phyloP scores from a whole-genome alignment of 2,797 vertebrate genomes.

The Myotis pilosus region DNA sequence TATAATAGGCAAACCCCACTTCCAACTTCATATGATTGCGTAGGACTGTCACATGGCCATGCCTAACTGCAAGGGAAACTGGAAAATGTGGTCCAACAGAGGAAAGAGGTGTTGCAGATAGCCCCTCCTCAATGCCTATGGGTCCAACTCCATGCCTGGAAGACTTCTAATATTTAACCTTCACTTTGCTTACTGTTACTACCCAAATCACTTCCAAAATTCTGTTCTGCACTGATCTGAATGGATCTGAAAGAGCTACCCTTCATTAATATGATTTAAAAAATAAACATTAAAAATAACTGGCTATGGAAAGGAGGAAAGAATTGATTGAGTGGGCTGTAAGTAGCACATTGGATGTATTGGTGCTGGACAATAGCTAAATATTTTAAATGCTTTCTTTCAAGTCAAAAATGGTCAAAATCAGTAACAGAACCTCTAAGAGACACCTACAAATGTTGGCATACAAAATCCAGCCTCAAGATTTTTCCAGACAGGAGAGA shows the following conservation, averaged over 20 bases:
- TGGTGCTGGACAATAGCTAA: not conserved
- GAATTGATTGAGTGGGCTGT: not conserved
- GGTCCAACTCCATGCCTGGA: not conserved
- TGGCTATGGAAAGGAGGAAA: not conserved
- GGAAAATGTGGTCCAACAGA: not conserved
- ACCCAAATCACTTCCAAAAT: not conserved
- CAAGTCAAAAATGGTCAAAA: not conserved
- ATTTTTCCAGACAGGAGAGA: not conserved
- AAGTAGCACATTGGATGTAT: not conserved
- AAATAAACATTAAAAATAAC: not conserved
- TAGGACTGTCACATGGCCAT: not conserved
- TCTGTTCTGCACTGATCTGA: not conserved
- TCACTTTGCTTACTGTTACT: not conserved
- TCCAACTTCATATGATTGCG: not conserved
- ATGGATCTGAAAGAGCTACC: not conserved
- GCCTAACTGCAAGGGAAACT: not conserved
- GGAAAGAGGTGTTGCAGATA: accelerated
- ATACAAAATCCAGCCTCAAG: not conserved
- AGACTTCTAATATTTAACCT: not conserved
- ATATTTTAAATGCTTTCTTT: not conserved
- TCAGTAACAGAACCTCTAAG: not conserved
- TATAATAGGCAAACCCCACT: not conserved
- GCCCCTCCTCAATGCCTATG: not conserved
- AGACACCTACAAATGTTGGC: not conserved
- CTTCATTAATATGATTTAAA: not conserved